Evolutionary conservation across 2,888 invertebrate genomes (phyloP), one percentile per base, ranked within the genome.

Genomic region (Acanthosoma haemorrhoidale): DNA sequence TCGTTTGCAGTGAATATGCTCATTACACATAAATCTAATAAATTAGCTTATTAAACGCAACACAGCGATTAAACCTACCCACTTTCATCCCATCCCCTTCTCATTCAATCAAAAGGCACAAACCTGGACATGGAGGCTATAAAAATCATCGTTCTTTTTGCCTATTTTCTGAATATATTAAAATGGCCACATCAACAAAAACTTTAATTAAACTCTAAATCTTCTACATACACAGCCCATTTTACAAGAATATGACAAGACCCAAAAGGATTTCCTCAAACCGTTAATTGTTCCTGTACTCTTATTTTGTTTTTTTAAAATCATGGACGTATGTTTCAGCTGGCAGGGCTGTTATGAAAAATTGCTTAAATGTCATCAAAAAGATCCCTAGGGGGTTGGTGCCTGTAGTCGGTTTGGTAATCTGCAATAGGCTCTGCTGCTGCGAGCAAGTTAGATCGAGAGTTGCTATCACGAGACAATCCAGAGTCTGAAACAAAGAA

Each of bases 311-410:
- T n/a, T n/a, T n/a, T n/a, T n/a, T n/a, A n/a, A n/a, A 51, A 25
- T n/a, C 29, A 51, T 51, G 51, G 51, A 51, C 51, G 51, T 51
- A 51, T 51, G 25, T 51, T 51, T 51, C 21, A 25, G 29, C 2
- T 51, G 5, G n/a, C n/a, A n/a, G n/a, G 38, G 38, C 8, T 36
- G 38, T 11, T n/a, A 36, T 11, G n/a, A 32, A 11, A 18, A 2
- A 15, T 2, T 32, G 5, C 13, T 43, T 84, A 92, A 71, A 93
- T 91, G 79, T 93, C 92, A 78, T 93, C 92, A 75, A 93, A 93
- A 71, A 93, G 83, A 9, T 91, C 90, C 74, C 88, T 83, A 0
- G 91, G 92, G 0, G 91, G 89, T 72, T 86, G 85, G 15, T 69
- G 70, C 57, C 72, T 59, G 32, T 69, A 69, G 16, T 73, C 72